Percentiles rank a stretch among this genome's conserved stretches.
These are phyloP conservation scores for Sciaenops ocellatus DNA, from an alignment of 2,797 vertebrate species.

Conservation along the genomic window DNA sequence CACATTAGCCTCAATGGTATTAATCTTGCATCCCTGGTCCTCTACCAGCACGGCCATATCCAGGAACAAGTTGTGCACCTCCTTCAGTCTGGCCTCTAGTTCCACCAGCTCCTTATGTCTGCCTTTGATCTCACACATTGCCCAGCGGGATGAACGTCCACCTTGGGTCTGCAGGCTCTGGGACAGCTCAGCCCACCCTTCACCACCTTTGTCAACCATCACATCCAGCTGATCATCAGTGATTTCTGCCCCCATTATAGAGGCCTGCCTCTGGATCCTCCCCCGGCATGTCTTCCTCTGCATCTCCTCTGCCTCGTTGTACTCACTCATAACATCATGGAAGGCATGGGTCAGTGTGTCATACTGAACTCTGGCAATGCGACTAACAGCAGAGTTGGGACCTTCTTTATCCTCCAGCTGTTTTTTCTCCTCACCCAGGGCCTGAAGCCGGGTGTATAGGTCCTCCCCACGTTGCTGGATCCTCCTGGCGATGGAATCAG, in stretches of 20 bases:
- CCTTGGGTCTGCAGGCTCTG: conserved; percentile 87
- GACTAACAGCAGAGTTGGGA: conserved; percentile 78
- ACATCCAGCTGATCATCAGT: conserved; percentile 88
- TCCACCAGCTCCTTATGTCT: conserved; percentile 92
- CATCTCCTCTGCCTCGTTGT: conserved; percentile 88
- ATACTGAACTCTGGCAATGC: conserved; percentile 86
- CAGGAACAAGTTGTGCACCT: conserved; percentile 89
- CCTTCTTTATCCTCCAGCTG: conserved; percentile 82
- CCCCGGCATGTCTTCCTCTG: conserved; percentile 88
- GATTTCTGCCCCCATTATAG: conserved; percentile 91
- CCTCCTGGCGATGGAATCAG: conserved; percentile 89
- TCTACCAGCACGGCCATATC: conserved; percentile 91
- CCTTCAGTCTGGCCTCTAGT: conserved; percentile 89
- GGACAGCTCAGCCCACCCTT: conserved; percentile 91
- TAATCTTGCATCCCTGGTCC: conserved; percentile 87
- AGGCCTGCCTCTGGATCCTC: conserved; percentile 92
- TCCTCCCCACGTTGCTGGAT: conserved; percentile 87
- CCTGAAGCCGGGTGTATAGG: conserved; percentile 85
- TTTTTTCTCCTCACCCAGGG: conserved; percentile 79
- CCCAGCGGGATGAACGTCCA: conserved; percentile 83
- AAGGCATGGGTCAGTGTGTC: conserved; percentile 84
- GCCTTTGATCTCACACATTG: conserved; percentile 88
- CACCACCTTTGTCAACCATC: conserved; percentile 90
- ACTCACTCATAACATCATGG: conserved; percentile 87
- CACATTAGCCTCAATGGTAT: conserved; percentile 89